Evolutionary conservation across 2,888 invertebrate genomes (phyloP).

Genomic region (Meganola albula): DNA sequence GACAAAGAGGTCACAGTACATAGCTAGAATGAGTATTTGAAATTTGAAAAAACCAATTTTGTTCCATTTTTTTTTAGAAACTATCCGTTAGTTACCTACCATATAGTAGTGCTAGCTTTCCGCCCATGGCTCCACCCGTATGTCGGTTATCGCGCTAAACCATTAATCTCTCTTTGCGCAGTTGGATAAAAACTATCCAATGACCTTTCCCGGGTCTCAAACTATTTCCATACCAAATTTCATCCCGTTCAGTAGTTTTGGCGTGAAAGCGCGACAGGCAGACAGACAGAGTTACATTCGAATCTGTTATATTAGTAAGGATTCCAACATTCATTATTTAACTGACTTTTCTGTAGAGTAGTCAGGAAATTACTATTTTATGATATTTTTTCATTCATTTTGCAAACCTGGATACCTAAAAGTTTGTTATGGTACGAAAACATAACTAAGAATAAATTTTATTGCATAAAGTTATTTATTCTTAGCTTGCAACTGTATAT

Average conservation of each 20-base stretch:
- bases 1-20: constrained; percentile 41
- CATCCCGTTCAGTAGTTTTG: too few relatives aligned
- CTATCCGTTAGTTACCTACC: not conserved
- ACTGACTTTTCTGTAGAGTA: too few relatives aligned
- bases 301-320: too few relatives aligned
- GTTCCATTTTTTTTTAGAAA: not conserved
- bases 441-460: constrained; percentile 16
- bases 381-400: not conserved
- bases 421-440: not conserved
- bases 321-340: too few relatives aligned
- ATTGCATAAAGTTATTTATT: constrained; percentile 12
- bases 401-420: too few relatives aligned
- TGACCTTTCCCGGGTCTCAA: too few relatives aligned
- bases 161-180: not conserved
- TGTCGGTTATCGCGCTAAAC: too few relatives aligned
- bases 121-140: too few relatives aligned
- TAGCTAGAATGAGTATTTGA: constrained; percentile 15
- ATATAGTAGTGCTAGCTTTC: too few relatives aligned
- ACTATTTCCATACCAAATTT: too few relatives aligned
- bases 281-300: too few relatives aligned
- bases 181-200: not conserved
- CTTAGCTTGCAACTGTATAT: constrained; percentile 12
- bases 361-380: not conserved
- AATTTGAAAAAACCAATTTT: not conserved
- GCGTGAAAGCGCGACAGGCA: too few relatives aligned